phyloP scores from a whole-genome alignment of 2,888 invertebrate genomes.

The Amiota mariae region DNA sequence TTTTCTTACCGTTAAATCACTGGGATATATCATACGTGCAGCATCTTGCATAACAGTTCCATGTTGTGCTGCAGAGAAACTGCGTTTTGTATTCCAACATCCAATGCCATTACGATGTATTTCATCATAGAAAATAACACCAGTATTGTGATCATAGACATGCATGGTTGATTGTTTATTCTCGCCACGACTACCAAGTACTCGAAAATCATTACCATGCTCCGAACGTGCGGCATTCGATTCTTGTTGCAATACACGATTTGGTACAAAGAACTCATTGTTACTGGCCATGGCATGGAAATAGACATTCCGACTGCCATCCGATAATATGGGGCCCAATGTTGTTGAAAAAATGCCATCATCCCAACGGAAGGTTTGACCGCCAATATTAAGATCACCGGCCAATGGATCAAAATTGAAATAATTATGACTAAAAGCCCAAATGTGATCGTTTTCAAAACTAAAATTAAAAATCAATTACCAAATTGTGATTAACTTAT shows the following conservation, averaged over 20 bases:
- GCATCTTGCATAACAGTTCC: slow-evolving; percentile 78
- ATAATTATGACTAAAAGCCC: slow-evolving; percentile 83
- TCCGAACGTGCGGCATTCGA: slow-evolving; percentile 75
- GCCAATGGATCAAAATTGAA: slow-evolving; percentile 82
- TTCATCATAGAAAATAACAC: slow-evolving; percentile 81
- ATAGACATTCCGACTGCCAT: slow-evolving; percentile 79
- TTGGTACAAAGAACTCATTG: slow-evolving; percentile 82
- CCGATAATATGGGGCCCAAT: slow-evolving; percentile 75
- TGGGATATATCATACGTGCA: slow-evolving; percentile 81
- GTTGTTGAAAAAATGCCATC: slow-evolving; percentile 86
- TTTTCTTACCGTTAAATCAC: slow-evolving; percentile 75
- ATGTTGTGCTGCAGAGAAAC: slow-evolving; percentile 75
- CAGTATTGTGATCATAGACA: slow-evolving; percentile 77
- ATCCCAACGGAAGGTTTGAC: slow-evolving; percentile 84
- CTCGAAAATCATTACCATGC: slow-evolving; percentile 76
- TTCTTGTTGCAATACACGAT: slow-evolving; percentile 77
- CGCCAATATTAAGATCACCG: slow-evolving; percentile 80
- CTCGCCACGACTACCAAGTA: slow-evolving; percentile 79
- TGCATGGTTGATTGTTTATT: slow-evolving; percentile 82
- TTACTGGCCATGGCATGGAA: slow-evolving; percentile 86
- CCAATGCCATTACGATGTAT: slow-evolving; percentile 82
- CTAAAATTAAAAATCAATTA: slow-evolving; percentile 64
- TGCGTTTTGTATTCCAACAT: slow-evolving; percentile 80
- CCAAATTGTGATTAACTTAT: neutral
- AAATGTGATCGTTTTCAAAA: slow-evolving; percentile 78